Percentiles rank a stretch among this genome's conserved stretches.
Evolutionary conservation across 53 echinoderm and acorn worm genomes (phyloP).

Genomic region (Holothuria scabra): DNA sequence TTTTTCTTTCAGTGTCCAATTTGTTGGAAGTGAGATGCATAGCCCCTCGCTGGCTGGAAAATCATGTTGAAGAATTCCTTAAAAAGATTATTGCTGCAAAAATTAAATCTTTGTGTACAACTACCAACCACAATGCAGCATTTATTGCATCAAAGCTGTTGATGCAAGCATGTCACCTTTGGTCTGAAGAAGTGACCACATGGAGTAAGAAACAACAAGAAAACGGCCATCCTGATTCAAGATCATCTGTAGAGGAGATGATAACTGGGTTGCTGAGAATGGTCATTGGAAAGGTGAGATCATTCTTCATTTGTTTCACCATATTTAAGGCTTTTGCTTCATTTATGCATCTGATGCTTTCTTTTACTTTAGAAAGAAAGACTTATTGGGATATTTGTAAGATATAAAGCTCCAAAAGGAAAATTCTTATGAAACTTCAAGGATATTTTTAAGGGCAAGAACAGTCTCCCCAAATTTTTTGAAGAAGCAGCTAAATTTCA

Average conservation of each 20-base stretch:
- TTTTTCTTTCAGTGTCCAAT: constrained; percentile 62
- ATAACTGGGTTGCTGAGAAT: constrained; percentile 1
- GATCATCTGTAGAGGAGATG: neutral
- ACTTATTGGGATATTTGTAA: no score
- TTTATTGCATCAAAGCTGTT: constrained; percentile 1
- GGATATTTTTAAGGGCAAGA: no score
- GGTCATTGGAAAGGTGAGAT: constrained; percentile 1
- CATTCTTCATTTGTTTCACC: no score
- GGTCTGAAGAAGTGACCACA: neutral
- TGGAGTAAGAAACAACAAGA: neutral
- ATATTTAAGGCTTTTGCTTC: no score
- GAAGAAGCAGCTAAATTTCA: no score
- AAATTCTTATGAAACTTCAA: no score
- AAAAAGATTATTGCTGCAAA: neutral
- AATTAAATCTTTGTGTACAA: neutral
- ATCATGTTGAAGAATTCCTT: constrained; percentile 57
- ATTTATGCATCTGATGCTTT: no score
- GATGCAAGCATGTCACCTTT: constrained; percentile 5
- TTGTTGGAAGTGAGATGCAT: constrained; percentile 69
- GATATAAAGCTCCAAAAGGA: no score
- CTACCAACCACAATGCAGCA: neutral
- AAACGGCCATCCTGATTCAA: neutral
- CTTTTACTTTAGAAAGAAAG: no score
- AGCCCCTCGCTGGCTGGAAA: constrained; percentile 40
- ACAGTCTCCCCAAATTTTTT: no score